A percentile compares a stretch with the other conserved stretches of the same genome.
Evolutionary conservation across 2,888 invertebrate species (phyloP).

Genomic region (Epirrhoe alternata): DNA sequence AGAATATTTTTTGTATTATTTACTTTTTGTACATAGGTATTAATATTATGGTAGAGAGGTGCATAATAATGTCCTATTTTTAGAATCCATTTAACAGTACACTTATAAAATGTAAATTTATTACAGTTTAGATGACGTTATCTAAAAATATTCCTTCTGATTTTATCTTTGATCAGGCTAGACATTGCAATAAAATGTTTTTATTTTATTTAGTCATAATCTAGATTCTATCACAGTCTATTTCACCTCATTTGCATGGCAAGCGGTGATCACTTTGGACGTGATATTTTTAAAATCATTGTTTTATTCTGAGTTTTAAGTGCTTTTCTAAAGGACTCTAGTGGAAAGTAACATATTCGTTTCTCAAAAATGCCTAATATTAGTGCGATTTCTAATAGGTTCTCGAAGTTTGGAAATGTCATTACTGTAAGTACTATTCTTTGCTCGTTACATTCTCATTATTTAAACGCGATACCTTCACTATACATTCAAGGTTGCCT

Average conservation of each 20-base stretch:
- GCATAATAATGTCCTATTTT: too few relatives aligned
- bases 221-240: background rate
- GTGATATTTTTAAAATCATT: background rate
- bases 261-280: background rate
- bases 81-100: too few relatives aligned
- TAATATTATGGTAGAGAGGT: too few relatives aligned
- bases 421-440: background rate
- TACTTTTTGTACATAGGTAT: too few relatives aligned
- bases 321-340: background rate
- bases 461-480: background rate
- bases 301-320: background rate
- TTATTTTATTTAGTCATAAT: background rate
- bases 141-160: background rate
- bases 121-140: background rate
- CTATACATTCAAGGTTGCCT: background rate
- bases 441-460: background rate
- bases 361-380: background rate
- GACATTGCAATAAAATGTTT: background rate
- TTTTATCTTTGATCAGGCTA: background rate
- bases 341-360: background rate
- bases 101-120: background rate
- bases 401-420: background rate
- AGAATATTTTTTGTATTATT: too few relatives aligned
- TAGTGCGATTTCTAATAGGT: background rate
- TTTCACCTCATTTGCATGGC: slow-evolving; percentile 10